Base-by-base conservation (phyloP, 2,797 vertebrate genomes). In the Rhinophrynus dorsalis region DNA sequence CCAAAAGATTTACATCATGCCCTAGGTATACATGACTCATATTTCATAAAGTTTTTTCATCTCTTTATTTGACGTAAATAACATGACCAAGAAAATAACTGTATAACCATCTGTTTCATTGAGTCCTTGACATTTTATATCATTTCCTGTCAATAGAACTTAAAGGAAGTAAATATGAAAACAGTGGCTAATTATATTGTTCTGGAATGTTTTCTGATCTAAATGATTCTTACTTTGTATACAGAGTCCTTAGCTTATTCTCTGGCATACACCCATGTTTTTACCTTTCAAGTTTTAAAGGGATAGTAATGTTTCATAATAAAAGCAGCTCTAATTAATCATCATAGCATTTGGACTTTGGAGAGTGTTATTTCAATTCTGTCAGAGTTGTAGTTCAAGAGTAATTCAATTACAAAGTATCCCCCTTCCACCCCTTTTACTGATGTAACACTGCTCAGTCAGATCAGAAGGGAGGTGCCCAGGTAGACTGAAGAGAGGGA, bases 131-230 rank as follows among this genome's bases (percentile, higher is more conserved):
- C 86, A 86, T 89, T 89, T 91, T 88, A 90, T 85, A 85, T 82
- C 74, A 78, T 85, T 88, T 88, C 90, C 88, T 83, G 85, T 83
- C 79, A 88, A 90, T 87, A 83, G 82, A 78, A 82, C 82, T 78
- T 84, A 84, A 75, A 91, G 92, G 91, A 92, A 91, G 91, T 89
- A 84, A 86, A 87, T 89, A 86, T 82, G 80, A 80, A 86, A 87
- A 83, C 77, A 81, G 75, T 76, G 82, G 85, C 88, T 91, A 90
- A 90, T 89, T 87, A 90, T 91, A 90, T 83, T 84, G 82, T 80
- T 44, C 61, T 29, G 24, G 26, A 11, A 58, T 86, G 85, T 89
- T 90, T 90, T 88, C 86, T 74, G 73, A 89, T 84, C 75, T 76
- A 76, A 81, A 69, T 76, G 1, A n/a, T 77, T 72, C 80, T 84